Evolutionary conservation across 2,888 invertebrate species (phyloP).

Genomic region (Cryptus armator): DNA sequence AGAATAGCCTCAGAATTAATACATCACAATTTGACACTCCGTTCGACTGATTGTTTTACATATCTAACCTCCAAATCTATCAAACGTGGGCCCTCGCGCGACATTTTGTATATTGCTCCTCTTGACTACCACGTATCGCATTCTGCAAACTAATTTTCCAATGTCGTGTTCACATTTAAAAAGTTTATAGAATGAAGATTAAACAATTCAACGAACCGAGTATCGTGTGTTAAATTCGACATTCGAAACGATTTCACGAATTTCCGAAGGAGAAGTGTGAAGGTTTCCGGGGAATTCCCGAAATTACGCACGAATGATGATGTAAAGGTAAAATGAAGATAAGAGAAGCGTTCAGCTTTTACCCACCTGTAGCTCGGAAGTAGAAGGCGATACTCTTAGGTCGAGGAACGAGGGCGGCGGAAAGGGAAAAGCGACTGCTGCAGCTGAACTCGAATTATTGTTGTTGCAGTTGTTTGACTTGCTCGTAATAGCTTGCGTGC

Average conservation of each 20-base stretch:
- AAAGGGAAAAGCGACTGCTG: conserved; percentile 81
- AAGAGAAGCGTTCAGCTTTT: conserved; percentile 63
- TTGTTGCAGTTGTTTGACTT: conserved; percentile 60
- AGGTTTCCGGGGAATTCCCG: too few relatives aligned
- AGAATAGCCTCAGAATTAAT: background rate
- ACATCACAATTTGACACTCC: background rate
- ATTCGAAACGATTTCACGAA: too few relatives aligned
- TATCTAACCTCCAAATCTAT: background rate
- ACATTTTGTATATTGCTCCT: background rate
- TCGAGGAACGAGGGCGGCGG: conserved; percentile 83
- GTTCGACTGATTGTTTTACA: background rate
- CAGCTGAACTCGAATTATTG: conserved; percentile 71
- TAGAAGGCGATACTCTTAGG: conserved; percentile 82
- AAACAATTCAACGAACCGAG: background rate
- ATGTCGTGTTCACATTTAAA: background rate
- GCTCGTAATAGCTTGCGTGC: conserved; percentile 58
- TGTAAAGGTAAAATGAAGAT: conserved; percentile 37
- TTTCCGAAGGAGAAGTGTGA: too few relatives aligned
- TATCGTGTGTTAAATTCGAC: background rate
- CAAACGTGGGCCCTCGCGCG: background rate
- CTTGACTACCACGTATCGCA: background rate
- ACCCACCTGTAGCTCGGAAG: conserved; percentile 84
- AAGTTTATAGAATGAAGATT: conserved; percentile 4
- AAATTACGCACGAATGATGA: too few relatives aligned
- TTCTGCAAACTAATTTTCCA: background rate